Conservation (phyloP, 1,140 invertebrate species). For the Hycleus cichorii region DNA sequence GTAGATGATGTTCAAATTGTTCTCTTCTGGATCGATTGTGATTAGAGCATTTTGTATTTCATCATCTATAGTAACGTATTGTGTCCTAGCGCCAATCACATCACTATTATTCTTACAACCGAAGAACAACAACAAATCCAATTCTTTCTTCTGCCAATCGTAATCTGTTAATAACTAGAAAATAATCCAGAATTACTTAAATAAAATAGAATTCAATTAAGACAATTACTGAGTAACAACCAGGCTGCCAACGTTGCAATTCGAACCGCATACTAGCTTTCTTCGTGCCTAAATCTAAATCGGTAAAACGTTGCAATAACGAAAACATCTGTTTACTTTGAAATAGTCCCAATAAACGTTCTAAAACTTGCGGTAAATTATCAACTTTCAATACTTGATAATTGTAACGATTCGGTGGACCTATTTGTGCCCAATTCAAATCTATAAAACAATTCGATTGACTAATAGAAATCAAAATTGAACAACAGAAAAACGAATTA, state of each 20-base stretch:
- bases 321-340: slow-evolving; percentile 47
- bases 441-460: slow-evolving; percentile 18
- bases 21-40: slow-evolving; percentile 50
- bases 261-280: slow-evolving; percentile 48
- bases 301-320: slow-evolving; percentile 57
- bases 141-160: slow-evolving; percentile 44
- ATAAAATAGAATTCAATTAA: not conserved
- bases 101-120: slow-evolving; percentile 41
- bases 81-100: slow-evolving; percentile 43
- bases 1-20: slow-evolving; percentile 62
- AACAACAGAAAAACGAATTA: slow-evolving; percentile 9
- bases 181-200: not conserved
- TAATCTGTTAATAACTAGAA: slow-evolving; percentile 44
- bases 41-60: slow-evolving; percentile 41
- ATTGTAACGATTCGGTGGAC: slow-evolving; percentile 54
- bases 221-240: slow-evolving; percentile 51
- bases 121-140: slow-evolving; percentile 52
- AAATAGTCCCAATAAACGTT: slow-evolving; percentile 45
- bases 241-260: slow-evolving; percentile 59
- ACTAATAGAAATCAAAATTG: slow-evolving; percentile 2
- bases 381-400: slow-evolving; percentile 49
- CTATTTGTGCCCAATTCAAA: slow-evolving; percentile 50
- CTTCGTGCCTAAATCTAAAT: slow-evolving; percentile 48
- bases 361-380: slow-evolving; percentile 43
- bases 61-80: slow-evolving; percentile 47